Base-by-base conservation (phyloP, 30 jellyfish, hydroid and myxozoan genomes). In the Sanderia malayensis region DNA sequence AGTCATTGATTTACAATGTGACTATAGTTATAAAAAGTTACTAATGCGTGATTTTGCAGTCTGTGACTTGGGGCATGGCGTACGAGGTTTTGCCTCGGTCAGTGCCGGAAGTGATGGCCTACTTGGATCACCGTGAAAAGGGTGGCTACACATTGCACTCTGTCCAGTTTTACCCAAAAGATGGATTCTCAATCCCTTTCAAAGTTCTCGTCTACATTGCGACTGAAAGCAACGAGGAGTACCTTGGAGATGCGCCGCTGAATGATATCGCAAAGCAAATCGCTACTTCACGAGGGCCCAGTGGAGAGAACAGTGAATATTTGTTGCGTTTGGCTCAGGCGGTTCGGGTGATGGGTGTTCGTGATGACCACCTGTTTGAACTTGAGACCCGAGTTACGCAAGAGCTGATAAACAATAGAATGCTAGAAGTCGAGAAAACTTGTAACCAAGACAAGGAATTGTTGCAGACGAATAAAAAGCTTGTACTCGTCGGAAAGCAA, bases 251-350 rank as follows among this genome's bases (percentile, higher is more conserved):
- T 19, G 96, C 92, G 11, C 81, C 94, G 29, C 67, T 86, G 65
- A 73, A 62, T 20, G 88, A 80, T 0, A 86, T 92, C 23, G 99
- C 99, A 15, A 34, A 44, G 55, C 99, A 86, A 68, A 73, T 92
- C 1, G 88, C 94, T 2, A 31, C 69, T 11, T 79, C 96, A 33
- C 57, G 58, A 7, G 99, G 99, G 31, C 95, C 95, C 8, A 85
- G 99, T 73, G 99, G 99, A 13, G 59, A 76, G 45, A 92, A 92
- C 81, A 82, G 87, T 49, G 99, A 92, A 34, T 92, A 92, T 66
- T 58, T 92, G 47, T 63, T 58, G 44, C 55, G 57, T 6, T 61
- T 92, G 67, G 95, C 94, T 25, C 49, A 72, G 46, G 88, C 94
- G 1, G 80, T 92, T 25, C 44, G 89, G 27, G 80, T 74, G 64